Evolutionary conservation across 2,888 invertebrate genomes (phyloP), one percentile per base, ranked within the genome.

Genomic region (Argyra leucocephala): DNA sequence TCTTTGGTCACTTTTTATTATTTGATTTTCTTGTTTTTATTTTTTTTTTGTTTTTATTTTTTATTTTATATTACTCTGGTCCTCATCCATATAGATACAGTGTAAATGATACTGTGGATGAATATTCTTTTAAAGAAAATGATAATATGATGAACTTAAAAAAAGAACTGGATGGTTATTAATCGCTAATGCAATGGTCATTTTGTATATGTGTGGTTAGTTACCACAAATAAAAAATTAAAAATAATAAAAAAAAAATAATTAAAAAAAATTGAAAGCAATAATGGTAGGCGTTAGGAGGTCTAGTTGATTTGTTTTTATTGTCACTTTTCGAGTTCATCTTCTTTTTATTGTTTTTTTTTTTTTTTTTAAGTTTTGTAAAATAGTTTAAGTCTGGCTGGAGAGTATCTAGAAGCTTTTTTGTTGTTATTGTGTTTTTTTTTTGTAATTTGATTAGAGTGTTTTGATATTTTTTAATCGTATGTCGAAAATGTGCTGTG

Each of bases 301-400:
- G 48, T 48, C 48, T 48, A 48, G 18, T 48, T 48, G 48, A 48
- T 48, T 48, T 48, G 48, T 48, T 15, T 48, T 48, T 48, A 12
- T 48, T 48, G 48, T 48, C 48, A 48, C 48, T 48, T 48, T 48
- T 48, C 12, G n/a, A 48, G 48, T 48, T 48, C 48, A 48, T 48
- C 31, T 31, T 31, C 3, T 10, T 4, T 31, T 48, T 48, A 18
- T 9, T 48, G 9, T 48, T 48, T 48, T 18, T 48, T n/a, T 48
- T 48, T 1, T 31, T 2, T 31, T 6, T 31, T 6, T 31, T 7
- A 31, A 31, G 10, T 31, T 26, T 26, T 31, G 31, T 31, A n/a
- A n/a, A n/a, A n/a, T n/a, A n/a, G n/a, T n/a, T n/a, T n/a, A n/a
- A n/a, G n/a, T 31, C 12, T 12, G 9, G 5, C 12, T 31, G 12